Percentiles rank a stretch among this genome's conserved stretches.
phyloP scores from a whole-genome alignment of 2,113 vertebrate species.

The Scomber scombrus region DNA sequence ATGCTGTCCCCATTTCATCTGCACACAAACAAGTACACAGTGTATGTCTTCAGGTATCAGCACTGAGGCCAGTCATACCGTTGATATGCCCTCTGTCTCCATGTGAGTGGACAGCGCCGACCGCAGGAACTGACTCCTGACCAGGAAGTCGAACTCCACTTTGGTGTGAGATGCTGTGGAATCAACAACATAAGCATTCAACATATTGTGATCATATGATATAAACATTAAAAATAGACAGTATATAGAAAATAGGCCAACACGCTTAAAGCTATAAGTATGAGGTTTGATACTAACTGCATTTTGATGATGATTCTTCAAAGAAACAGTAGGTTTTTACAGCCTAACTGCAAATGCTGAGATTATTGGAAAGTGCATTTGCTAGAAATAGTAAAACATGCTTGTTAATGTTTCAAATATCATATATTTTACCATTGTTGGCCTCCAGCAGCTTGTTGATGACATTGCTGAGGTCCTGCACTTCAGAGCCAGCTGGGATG shows the following conservation, averaged over 20 bases:
- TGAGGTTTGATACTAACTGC: too few relatives aligned
- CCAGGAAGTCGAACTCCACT: slow-evolving; percentile 98
- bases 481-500: slow-evolving; percentile 91
- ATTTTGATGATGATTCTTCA: too few relatives aligned
- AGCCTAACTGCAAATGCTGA: not conserved
- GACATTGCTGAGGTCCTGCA: slow-evolving; percentile 91
- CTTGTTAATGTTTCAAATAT: not conserved
- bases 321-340: too few relatives aligned
- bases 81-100: slow-evolving; percentile 93
- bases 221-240: not conserved
- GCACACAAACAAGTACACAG: too few relatives aligned
- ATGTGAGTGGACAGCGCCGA: slow-evolving; percentile 89
- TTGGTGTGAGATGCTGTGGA: slow-evolving; percentile 90
- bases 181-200: not conserved
- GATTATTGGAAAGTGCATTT: too few relatives aligned
- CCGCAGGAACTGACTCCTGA: slow-evolving; percentile 94
- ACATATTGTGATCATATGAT: not conserved
- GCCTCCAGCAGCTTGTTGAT: slow-evolving; percentile 94
- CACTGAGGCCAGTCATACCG: slow-evolving; percentile 79
- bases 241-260: not conserved
- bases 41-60: not conserved
- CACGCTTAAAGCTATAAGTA: too few relatives aligned
- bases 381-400: too few relatives aligned
- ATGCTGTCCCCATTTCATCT: not conserved
- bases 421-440: slow-evolving; percentile 84